phyloP scores from a whole-genome alignment of 2,113 vertebrate genomes.

The Pheucticus melanocephalus region DNA sequence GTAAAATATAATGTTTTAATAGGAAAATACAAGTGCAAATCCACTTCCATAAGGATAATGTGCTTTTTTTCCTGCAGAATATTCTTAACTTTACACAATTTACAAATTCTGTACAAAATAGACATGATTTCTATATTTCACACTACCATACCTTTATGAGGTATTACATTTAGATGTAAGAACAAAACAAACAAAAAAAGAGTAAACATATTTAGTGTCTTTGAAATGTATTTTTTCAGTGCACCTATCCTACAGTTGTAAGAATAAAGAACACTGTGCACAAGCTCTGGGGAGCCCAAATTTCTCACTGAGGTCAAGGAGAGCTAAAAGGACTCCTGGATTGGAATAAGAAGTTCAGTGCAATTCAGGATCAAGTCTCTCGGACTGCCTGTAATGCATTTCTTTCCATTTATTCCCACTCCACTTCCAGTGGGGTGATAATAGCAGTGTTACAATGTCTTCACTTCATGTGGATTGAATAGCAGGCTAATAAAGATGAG shows the following conservation, averaged over 20 bases:
- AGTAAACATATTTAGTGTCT: not conserved
- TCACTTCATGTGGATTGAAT: constrained; percentile 19
- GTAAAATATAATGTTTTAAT: not conserved
- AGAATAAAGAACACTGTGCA: not conserved
- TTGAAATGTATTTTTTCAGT: not conserved
- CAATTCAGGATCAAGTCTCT: not conserved
- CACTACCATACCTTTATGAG: not conserved
- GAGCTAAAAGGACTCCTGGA: not conserved
- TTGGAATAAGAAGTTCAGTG: not conserved
- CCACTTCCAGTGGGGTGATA: not conserved
- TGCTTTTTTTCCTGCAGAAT: not conserved
- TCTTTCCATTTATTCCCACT: constrained; percentile 6
- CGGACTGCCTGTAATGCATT: fast-evolving
- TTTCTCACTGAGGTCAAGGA: not conserved
- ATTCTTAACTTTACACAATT: not conserved
- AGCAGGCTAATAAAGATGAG: constrained; percentile 37
- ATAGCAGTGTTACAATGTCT: constrained; percentile 11
- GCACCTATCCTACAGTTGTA: not conserved
- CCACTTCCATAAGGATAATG: not conserved
- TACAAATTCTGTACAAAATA: not conserved
- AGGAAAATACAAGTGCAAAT: not conserved
- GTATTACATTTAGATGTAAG: not conserved
- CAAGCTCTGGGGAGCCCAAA: not conserved
- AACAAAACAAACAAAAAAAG: not conserved
- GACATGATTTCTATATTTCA: not conserved